Evolutionary conservation across 2,797 vertebrate species (phyloP).

Genomic region (Cyprinella venusta): DNA sequence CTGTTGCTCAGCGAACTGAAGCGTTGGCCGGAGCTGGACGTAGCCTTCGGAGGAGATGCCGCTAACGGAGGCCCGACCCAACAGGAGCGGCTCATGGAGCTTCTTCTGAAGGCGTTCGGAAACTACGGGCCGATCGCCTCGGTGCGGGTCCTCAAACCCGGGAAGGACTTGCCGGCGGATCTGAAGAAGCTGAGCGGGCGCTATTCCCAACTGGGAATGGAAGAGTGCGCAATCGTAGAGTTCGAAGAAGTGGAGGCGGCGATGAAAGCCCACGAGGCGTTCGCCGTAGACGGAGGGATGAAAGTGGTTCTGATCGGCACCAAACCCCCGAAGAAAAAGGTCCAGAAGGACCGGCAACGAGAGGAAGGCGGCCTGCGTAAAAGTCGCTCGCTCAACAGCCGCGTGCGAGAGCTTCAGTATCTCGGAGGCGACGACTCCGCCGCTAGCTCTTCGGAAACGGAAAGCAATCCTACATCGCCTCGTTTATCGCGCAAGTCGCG

Average conservation of each 20-base stretch:
- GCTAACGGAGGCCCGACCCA: conserved; percentile 73
- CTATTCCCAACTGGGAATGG: conserved; percentile 88
- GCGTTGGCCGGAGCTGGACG: conserved; percentile 82
- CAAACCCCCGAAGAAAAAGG: conserved; percentile 97
- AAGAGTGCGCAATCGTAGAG: conserved; percentile 94
- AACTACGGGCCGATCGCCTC: conserved; percentile 90
- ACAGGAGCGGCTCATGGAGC: conserved; percentile 93
- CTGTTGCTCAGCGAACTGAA: conserved; percentile 90
- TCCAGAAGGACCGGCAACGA: conserved; percentile 82
- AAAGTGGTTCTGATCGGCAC: conserved; percentile 91
- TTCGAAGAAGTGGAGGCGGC: conserved; percentile 97
- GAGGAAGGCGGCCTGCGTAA: conserved; percentile 80
- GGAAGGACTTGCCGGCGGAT: conserved; percentile 90
- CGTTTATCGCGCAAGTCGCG: conserved; percentile 81
- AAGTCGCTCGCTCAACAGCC: conserved; percentile 88
- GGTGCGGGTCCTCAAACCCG: conserved; percentile 90
- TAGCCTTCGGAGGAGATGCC: conserved; percentile 69
- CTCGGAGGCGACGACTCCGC: conserved; percentile 90
- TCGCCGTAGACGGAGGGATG: conserved; percentile 76
- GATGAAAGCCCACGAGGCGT: conserved; percentile 86
- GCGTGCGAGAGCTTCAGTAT: conserved; percentile 93
- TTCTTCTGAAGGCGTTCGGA: conserved; percentile 89
- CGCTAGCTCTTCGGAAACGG: conserved; percentile 94
- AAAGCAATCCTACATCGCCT: conserved; percentile 92
- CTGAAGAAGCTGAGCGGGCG: conserved; percentile 89